These are phyloP conservation scores for Cantharis rufa DNA, from an alignment of 2,888 invertebrate species.

Conservation along the genomic window DNA sequence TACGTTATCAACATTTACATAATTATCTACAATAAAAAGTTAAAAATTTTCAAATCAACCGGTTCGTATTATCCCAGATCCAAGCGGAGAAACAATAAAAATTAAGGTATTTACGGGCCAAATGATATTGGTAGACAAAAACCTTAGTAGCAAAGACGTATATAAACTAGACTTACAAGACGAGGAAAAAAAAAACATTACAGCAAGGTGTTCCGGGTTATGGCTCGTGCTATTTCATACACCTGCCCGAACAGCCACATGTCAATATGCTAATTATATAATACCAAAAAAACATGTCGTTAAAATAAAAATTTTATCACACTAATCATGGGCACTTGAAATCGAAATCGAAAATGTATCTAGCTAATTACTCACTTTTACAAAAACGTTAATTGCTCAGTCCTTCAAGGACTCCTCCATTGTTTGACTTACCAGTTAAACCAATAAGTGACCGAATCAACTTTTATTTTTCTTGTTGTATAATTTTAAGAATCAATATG, in stretches of 20 bases:
- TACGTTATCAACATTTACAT: background rate
- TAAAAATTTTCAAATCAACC: background rate
- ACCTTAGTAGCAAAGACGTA: background rate
- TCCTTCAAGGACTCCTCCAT: background rate
- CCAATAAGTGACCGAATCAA: background rate
- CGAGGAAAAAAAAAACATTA: conserved; percentile 39
- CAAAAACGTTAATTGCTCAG: background rate
- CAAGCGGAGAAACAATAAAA: background rate
- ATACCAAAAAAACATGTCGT: conserved; percentile 32
- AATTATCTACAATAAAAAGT: background rate
- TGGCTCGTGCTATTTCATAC: conserved; percentile 47
- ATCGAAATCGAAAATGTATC: background rate
- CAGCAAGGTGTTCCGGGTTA: conserved; percentile 46
- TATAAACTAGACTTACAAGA: background rate
- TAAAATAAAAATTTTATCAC: conserved; percentile 22
- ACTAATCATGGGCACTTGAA: background rate
- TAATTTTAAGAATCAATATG: background rate
- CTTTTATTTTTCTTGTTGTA: background rate
- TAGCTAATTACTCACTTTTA: background rate
- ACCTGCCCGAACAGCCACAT: conserved; percentile 45
- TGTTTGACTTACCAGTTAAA: background rate
- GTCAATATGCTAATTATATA: conserved; percentile 50
- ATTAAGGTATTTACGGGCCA: background rate
- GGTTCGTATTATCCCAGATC: background rate
- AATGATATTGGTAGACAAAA: background rate